These are phyloP conservation scores for Spondyliosoma cantharus DNA, from an alignment of 2,797 vertebrate species.

Conservation along the genomic window DNA sequence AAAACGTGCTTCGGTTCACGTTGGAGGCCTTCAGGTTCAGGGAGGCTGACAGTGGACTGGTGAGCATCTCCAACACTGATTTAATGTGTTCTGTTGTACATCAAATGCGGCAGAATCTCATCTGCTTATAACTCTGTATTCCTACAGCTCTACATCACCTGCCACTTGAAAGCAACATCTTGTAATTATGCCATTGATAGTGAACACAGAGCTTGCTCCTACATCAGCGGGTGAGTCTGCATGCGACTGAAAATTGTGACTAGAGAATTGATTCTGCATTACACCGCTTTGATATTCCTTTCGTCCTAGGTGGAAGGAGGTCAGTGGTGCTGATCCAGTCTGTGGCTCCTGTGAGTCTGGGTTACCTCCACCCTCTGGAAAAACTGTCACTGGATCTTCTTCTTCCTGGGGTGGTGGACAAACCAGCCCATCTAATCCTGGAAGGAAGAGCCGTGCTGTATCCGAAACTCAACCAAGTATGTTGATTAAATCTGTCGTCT, in stretches of 20 bases:
- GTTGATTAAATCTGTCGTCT: background rate
- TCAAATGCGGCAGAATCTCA: background rate
- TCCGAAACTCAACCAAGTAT: constrained; percentile 38
- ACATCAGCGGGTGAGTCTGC: constrained; percentile 57
- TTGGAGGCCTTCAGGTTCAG: constrained; percentile 82
- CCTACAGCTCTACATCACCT: constrained; percentile 81
- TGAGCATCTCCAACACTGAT: constrained; percentile 34
- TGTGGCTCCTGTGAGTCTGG: constrained; percentile 71
- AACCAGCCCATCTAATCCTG: rapidly evolving
- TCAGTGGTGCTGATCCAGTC: constrained; percentile 48
- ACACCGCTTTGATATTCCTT: constrained; percentile 5
- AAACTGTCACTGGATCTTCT: too few species aligned
- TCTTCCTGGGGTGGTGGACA: background rate
- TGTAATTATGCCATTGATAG: background rate
- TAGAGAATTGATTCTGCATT: background rate
- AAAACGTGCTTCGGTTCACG: constrained; percentile 72
- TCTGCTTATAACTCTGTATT: background rate
- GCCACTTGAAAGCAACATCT: constrained; percentile 76
- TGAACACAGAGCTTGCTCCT: constrained; percentile 81
- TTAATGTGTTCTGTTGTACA: background rate
- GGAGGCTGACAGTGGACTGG: constrained; percentile 32
- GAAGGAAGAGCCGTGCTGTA: constrained; percentile 50
- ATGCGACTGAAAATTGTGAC: background rate
- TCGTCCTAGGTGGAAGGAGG: constrained; percentile 74
- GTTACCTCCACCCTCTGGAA: too few species aligned